A percentile compares a stretch with the other conserved stretches of the same genome.
Conservation (phyloP, 2,888 invertebrate genomes). For the Anoplius nigerrimus region DNA sequence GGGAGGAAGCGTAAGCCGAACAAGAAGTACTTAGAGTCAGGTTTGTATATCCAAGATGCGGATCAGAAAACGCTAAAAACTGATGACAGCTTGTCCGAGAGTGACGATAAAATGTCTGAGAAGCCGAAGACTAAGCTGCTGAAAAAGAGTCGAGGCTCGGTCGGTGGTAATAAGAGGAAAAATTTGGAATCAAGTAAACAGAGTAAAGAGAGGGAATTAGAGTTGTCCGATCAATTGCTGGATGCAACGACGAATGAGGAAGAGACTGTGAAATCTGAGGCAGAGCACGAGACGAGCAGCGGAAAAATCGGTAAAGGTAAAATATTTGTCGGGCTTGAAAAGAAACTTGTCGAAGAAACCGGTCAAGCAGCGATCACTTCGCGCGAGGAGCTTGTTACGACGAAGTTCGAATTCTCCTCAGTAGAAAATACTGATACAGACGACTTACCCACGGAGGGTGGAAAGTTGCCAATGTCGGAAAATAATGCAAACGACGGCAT, state of each 20-base stretch:
- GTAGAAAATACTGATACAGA: background rate
- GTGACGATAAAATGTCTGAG: slow-evolving; percentile 58
- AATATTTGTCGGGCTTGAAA: slow-evolving; percentile 20
- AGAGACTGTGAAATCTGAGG: slow-evolving; percentile 23
- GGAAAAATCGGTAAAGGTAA: slow-evolving; percentile 13
- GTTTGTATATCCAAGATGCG: slow-evolving; percentile 58
- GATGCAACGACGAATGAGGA: slow-evolving; percentile 14
- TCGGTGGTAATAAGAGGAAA: slow-evolving; percentile 15
- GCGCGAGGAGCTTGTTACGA: slow-evolving; percentile 5
- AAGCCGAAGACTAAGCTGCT: slow-evolving; percentile 41
- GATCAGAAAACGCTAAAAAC: slow-evolving; percentile 60
- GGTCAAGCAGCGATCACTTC: slow-evolving; percentile 14
- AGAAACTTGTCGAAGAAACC: slow-evolving; percentile 17
- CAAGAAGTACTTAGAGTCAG: slow-evolving; percentile 62
- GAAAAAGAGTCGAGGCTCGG: slow-evolving; percentile 17
- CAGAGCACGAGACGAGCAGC: too few relatives aligned
- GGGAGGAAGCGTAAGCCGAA: slow-evolving; percentile 65
- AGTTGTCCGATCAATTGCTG: slow-evolving; percentile 49
- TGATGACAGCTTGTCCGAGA: slow-evolving; percentile 69
- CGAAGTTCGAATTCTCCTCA: slow-evolving; percentile 12
- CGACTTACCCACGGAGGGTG: slow-evolving; percentile 8
- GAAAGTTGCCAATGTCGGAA: slow-evolving; percentile 13
- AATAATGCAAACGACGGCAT: background rate
- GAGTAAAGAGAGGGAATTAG: slow-evolving; percentile 53
- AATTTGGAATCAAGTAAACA: slow-evolving; percentile 29